These are phyloP conservation scores for Calephelis perditalis DNA, from an alignment of 2,888 invertebrate genomes.

Conservation along the genomic window DNA sequence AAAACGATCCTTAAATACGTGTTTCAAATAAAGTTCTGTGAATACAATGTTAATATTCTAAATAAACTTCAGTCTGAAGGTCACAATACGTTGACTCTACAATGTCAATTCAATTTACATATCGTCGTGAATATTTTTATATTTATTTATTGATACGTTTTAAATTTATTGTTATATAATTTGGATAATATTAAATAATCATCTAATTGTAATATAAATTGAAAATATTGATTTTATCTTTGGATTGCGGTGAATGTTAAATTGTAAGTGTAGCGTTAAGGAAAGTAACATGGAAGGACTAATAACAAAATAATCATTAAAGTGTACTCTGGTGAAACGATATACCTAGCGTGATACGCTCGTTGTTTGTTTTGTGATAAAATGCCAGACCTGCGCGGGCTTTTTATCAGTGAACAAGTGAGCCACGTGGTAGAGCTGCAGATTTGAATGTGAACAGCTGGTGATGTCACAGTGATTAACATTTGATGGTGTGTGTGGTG, in stretches of 20 bases:
- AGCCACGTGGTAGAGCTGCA: slow-evolving; percentile 41
- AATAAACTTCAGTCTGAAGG: slow-evolving; percentile 36
- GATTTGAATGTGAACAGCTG: slow-evolving; percentile 21
- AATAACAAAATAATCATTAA: slow-evolving; percentile 41
- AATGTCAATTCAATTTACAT: slow-evolving; percentile 32
- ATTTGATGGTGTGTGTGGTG: slow-evolving; percentile 44
- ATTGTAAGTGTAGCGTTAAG: background rate
- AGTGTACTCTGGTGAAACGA: slow-evolving; percentile 34
- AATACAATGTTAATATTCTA: slow-evolving; percentile 28
- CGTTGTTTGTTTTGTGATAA: slow-evolving; percentile 65
- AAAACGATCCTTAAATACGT: slow-evolving; percentile 11
- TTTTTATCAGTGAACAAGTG: slow-evolving; percentile 37
- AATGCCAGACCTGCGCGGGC: slow-evolving; percentile 45
- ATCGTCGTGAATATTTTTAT: slow-evolving; percentile 19
- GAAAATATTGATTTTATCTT: too few species aligned
- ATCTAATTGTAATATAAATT: too few species aligned
- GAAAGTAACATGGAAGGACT: slow-evolving; percentile 18
- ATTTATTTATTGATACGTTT: background rate
- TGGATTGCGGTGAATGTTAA: too few species aligned
- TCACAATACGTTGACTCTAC: slow-evolving; percentile 33
- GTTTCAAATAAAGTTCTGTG: background rate
- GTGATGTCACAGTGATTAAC: slow-evolving; percentile 35
- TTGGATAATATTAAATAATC: too few species aligned
- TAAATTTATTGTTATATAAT: background rate
- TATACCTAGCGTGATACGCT: slow-evolving; percentile 38